Base-by-base conservation (phyloP, 2,797 vertebrate genomes). In the Acipenser oxyrinchus region DNA sequence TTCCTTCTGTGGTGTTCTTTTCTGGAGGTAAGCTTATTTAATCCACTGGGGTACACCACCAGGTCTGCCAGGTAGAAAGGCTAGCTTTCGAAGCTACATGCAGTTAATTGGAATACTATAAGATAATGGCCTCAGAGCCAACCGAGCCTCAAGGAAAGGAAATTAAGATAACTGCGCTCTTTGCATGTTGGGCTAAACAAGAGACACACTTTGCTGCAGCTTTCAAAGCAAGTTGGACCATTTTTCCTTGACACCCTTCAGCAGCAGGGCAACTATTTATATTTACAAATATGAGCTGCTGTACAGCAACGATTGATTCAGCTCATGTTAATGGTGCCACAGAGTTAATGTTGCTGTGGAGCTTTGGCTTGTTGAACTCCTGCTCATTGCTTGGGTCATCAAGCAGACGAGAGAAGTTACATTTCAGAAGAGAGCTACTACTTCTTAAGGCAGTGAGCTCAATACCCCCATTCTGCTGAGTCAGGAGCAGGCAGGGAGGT, bases 61-160 rank as follows among this genome's bases (percentile, higher is more conserved):
- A 51, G 51, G 15, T 68, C 76, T 76, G 76, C 80, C 77, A 77
- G 78, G 79, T 78, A 79, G 77, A 78, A 73, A 76, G 69, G 73
- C 74, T 69, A 76, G 73, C 75, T 69, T 69, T 74, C 73, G 80
- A 78, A 74, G 66, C 72, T 71, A 48, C 73, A 77, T 79, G 77
- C 77, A 79, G 78, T 83, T 87, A 85, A 85, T 85, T 83, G 79
- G 76, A 77, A 76, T 79, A 71, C 4, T 64, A 70, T 77, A 69
- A 66, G 70, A 70, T 75, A 57, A 78, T 75, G 81, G 76, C 73
- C 64, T 68, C 67, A 66, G 69, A 76, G 79, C 79, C 78, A 82
- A 76, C 72, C 60, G 71, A 65, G 70, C 65, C 58, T 63, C 58
- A 64, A 73, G 72, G 70, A 72, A 65, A 64, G 75, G 59, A 79